These are phyloP conservation scores for Lepisosteus oculatus DNA, from an alignment of 2,113 vertebrate genomes.

Conservation along the genomic window DNA sequence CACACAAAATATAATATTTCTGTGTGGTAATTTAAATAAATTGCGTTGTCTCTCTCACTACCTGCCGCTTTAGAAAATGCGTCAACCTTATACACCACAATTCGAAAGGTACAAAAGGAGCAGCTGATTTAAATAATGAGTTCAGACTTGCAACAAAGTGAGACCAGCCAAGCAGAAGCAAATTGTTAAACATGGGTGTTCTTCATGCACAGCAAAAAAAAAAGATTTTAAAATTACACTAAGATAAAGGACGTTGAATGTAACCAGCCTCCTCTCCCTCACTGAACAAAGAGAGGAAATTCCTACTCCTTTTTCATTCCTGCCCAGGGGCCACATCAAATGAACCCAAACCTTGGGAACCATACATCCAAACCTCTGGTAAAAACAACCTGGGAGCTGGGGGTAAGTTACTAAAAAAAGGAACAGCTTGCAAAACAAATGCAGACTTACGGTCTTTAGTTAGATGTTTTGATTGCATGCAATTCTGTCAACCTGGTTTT, in stretches of 20 bases:
- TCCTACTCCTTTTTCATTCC: too few relatives aligned
- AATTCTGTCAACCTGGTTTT: too few relatives aligned
- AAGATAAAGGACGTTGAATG: neutral
- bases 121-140: constrained; percentile 7
- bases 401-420: too few relatives aligned
- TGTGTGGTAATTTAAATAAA: neutral
- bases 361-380: too few relatives aligned
- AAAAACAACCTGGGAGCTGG: too few relatives aligned
- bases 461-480: too few relatives aligned
- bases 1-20: constrained; percentile 3
- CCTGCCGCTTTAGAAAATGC: neutral
- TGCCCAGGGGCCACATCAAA: too few relatives aligned
- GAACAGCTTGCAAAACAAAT: too few relatives aligned
- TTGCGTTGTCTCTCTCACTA: neutral
- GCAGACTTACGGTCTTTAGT: too few relatives aligned
- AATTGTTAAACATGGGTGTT: constrained; percentile 8
- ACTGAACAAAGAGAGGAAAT: neutral
- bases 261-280: neutral
- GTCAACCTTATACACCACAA: neutral
- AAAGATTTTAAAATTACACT: constrained; percentile 1
- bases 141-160: constrained; percentile 1
- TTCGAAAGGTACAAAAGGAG: constrained; percentile 1
- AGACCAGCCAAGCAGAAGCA: constrained; percentile 3
- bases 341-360: too few relatives aligned
- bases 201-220: neutral